Evolutionary conservation across 2,113 vertebrate species (phyloP).

Genomic region (Semicossyphus pulcher): DNA sequence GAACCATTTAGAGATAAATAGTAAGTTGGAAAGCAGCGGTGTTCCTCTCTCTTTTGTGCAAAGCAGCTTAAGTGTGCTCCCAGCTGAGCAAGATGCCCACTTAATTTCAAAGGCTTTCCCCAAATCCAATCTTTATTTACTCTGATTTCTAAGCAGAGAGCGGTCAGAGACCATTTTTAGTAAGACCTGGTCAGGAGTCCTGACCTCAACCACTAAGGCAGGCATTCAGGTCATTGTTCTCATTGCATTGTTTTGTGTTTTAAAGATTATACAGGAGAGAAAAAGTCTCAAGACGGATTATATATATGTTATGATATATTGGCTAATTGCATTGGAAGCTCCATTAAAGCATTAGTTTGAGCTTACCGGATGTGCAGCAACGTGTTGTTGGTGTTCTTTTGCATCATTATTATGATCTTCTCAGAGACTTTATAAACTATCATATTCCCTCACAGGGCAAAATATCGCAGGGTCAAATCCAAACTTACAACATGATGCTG

Average conservation of each 20-base stretch:
- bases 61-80: slow-evolving; percentile 15
- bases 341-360: too few species aligned
- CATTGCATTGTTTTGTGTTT: too few species aligned
- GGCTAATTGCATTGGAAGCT: too few species aligned
- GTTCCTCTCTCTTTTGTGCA: not conserved
- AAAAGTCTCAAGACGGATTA: too few species aligned
- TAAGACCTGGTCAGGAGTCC: not conserved
- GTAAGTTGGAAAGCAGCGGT: not conserved
- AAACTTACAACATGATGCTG: not conserved
- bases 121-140: slow-evolving; percentile 1
- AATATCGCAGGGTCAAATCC: not conserved
- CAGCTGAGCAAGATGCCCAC: not conserved
- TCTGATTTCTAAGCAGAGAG: slow-evolving; percentile 26
- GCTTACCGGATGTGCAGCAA: too few species aligned
- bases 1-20: not conserved
- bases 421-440: too few species aligned
- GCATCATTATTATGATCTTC: too few species aligned
- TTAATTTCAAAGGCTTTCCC: not conserved
- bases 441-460: too few species aligned
- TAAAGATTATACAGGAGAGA: too few species aligned
- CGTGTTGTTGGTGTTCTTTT: too few species aligned
- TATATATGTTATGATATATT: too few species aligned
- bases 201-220: not conserved
- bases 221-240: too few species aligned
- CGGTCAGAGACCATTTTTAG: not conserved